These are phyloP conservation scores for Halichoerus grypus DNA, from an alignment of 2,113 vertebrate species.

Conservation along the genomic window DNA sequence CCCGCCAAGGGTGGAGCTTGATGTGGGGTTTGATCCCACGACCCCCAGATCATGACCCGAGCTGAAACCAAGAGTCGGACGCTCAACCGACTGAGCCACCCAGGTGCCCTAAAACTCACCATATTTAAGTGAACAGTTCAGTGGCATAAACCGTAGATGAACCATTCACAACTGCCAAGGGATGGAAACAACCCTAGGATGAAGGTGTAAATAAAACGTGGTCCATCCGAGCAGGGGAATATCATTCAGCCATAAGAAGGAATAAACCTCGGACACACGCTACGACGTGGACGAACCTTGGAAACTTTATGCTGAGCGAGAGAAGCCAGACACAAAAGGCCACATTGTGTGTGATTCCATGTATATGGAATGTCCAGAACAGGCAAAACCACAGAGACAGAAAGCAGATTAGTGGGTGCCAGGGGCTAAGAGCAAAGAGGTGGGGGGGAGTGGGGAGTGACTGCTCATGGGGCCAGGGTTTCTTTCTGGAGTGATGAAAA, in stretches of 20 bases:
- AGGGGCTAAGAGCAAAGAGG: not conserved
- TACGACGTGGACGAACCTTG: fast-evolving
- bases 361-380: not conserved
- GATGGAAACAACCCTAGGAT: not conserved
- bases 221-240: not conserved
- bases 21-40: not conserved
- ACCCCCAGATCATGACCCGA: not conserved
- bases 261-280: not conserved
- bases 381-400: not conserved
- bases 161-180: not conserved
- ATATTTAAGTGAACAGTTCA: not conserved
- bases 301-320: not conserved
- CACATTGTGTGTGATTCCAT: not conserved
- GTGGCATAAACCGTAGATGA: not conserved
- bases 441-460: not conserved
- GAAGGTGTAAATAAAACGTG: no score
- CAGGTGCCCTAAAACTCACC: not conserved
- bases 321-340: not conserved
- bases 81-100: not conserved
- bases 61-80: not conserved
- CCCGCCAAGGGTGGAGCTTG: not conserved
- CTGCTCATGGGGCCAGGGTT: fast-evolving
- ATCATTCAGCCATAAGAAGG: not conserved
- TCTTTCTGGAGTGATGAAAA: not conserved
- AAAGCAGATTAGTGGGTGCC: not conserved